phyloP scores from a whole-genome alignment of 92 coral and sea anemone species.

The Zoanthus gigantus region DNA sequence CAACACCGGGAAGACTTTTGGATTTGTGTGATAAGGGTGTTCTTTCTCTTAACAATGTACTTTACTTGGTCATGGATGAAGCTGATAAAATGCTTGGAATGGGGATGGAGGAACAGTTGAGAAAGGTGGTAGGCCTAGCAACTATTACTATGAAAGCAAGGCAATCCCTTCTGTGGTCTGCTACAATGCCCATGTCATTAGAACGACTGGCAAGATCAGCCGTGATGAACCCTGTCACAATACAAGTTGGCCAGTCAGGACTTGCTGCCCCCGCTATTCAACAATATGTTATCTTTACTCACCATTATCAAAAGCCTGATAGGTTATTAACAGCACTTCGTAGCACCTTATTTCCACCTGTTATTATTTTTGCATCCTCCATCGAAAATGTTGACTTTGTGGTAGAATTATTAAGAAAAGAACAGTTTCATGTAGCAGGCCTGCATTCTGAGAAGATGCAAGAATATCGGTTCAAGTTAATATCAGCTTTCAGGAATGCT shows the following conservation, averaged over 20 bases:
- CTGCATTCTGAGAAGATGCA: constrained; percentile 94
- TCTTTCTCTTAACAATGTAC: constrained; percentile 70
- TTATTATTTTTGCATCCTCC: constrained; percentile 94
- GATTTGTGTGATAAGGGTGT: constrained; percentile 94
- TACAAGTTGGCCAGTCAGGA: constrained; percentile 92
- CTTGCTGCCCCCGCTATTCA: constrained; percentile 88
- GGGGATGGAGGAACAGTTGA: constrained; percentile 95
- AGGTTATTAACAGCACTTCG: constrained; percentile 82
- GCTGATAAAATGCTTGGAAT: constrained; percentile 98
- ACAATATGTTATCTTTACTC: constrained; percentile 80
- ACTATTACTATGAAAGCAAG: constrained; percentile 88
- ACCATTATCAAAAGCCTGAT: constrained; percentile 89
- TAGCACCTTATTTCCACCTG: constrained; percentile 92
- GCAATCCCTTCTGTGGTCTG: constrained; percentile 95
- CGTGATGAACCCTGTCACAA: constrained; percentile 87
- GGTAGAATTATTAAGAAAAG: constrained; percentile 83
- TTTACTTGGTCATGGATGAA: constrained; percentile 95
- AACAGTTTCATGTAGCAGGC: constrained; percentile 97
- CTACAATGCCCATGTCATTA: constrained; percentile 94
- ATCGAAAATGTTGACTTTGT: constrained; percentile 95
- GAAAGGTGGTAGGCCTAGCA: constrained; percentile 94
- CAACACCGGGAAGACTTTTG: constrained; percentile 93
- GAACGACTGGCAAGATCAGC: constrained; percentile 97
- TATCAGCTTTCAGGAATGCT: constrained; percentile 86
- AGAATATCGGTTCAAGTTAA: constrained; percentile 88